Evolutionary conservation across 2,797 vertebrate species (phyloP).

Genomic region (Lacerta viridis): DNA sequence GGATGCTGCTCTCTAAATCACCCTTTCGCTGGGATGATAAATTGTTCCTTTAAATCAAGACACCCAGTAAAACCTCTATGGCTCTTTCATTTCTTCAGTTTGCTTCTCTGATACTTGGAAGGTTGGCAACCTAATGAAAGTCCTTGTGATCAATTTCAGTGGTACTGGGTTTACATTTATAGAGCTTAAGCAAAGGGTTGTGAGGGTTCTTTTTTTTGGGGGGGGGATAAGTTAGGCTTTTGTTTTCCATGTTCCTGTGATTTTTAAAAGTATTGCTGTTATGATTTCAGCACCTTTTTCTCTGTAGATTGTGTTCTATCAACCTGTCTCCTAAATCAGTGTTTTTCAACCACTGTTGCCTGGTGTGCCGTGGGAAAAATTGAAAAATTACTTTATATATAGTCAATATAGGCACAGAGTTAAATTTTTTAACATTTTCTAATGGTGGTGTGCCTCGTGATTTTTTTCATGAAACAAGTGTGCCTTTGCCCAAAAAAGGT

Average conservation of each 20-base stretch:
- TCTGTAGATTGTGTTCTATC: not conserved
- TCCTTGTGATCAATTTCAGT: not conserved
- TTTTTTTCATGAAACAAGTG: too few species aligned
- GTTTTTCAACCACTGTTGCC: too few species aligned
- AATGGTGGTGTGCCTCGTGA: too few species aligned
- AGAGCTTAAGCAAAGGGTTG: not conserved
- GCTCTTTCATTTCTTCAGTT: not conserved
- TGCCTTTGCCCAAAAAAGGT: too few species aligned
- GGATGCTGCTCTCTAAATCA: not conserved
- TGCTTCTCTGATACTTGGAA: not conserved
- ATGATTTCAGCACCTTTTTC: not conserved
- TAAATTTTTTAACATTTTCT: too few species aligned
- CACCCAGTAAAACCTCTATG: not conserved
- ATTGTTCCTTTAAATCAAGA: not conserved
- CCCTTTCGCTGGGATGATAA: too few species aligned
- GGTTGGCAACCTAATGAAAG: not conserved
- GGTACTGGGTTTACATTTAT: not conserved
- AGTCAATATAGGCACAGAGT: too few species aligned
- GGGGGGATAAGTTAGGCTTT: not conserved
- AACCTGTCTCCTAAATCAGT: not conserved
- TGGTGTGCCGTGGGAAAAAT: too few species aligned
- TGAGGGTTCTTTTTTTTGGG: not conserved
- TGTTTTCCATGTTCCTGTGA: not conserved
- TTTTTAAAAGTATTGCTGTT: not conserved
- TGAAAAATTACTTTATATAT: too few species aligned